Evolutionary conservation across 2,888 invertebrate genomes (phyloP).

Genomic region (Trichogramma evanescens): DNA sequence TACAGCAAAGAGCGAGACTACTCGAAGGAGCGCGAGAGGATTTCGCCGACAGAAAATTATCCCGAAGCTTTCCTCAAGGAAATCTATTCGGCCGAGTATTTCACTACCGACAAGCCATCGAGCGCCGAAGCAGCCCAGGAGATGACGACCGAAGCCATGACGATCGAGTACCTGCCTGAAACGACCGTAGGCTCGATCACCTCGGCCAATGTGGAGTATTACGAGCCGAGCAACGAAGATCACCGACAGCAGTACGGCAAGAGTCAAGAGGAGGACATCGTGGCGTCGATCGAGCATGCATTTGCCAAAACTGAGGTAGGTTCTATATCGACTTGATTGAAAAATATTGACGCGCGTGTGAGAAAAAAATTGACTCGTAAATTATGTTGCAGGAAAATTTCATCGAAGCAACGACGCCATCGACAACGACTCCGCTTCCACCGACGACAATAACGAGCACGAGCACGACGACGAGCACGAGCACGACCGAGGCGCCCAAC

Average conservation of each 20-base stretch:
- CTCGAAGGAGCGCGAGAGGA: constrained; percentile 18
- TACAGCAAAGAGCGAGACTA: constrained; percentile 18
- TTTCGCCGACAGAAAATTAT: constrained; percentile 18
- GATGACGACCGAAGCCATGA: constrained; percentile 18
- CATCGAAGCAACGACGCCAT: constrained; percentile 23
- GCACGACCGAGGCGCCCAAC: constrained; percentile 20
- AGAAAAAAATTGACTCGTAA: background rate
- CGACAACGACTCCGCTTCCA: constrained; percentile 20
- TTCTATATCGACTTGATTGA: background rate
- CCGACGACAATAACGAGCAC: constrained; percentile 12
- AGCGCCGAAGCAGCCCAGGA: constrained; percentile 7
- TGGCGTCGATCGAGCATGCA: constrained; percentile 31
- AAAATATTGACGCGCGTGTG: background rate
- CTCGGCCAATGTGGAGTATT: constrained; percentile 23
- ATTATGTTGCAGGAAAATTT: constrained; percentile 18
- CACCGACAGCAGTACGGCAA: constrained; percentile 15
- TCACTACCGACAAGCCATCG: constrained; percentile 9
- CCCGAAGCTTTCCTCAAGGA: constrained; percentile 20
- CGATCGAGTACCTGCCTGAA: constrained; percentile 23
- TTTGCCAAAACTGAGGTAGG: constrained; percentile 34
- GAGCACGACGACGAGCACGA: constrained; percentile 23
- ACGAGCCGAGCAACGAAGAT: constrained; percentile 23
- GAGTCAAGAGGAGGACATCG: constrained; percentile 19
- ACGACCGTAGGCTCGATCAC: constrained; percentile 14
- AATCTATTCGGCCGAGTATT: constrained; percentile 12